Conservation (phyloP, 2,888 invertebrate genomes). For the Stenichneumon culpator region DNA sequence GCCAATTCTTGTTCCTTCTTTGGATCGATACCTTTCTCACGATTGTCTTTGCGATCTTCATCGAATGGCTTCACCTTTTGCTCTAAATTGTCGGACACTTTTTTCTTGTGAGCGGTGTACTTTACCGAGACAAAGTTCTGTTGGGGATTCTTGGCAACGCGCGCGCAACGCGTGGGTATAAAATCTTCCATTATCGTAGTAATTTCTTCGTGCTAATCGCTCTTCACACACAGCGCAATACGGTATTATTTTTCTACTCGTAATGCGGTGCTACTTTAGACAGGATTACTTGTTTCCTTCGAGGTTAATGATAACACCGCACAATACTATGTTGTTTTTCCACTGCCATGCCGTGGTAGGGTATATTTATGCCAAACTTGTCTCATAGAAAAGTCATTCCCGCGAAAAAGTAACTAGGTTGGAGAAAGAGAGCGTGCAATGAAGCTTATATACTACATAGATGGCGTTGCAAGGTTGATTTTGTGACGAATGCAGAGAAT, state of each 20-base stretch:
- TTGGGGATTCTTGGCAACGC: conserved; percentile 65
- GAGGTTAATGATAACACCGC: background rate
- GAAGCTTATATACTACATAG: no score
- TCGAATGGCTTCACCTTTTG: conserved; percentile 13
- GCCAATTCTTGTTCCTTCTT: conserved; percentile 87
- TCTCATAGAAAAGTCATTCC: no score
- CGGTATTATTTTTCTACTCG: background rate
- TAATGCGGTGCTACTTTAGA: background rate
- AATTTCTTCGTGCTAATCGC: background rate
- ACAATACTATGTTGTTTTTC: background rate
- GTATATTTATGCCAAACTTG: no score
- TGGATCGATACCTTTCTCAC: conserved; percentile 63
- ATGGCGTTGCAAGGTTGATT: no score
- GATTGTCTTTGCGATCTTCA: conserved; percentile 28
- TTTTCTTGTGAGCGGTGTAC: conserved; percentile 74
- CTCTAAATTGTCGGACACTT: conserved; percentile 39
- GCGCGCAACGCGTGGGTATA: conserved; percentile 76
- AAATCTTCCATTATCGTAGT: conserved; percentile 75
- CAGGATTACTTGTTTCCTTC: background rate
- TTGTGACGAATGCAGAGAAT: no score
- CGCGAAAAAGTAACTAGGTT: no score
- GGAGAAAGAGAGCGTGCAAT: no score
- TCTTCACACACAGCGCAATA: background rate
- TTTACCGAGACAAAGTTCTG: conserved; percentile 72
- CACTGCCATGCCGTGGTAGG: no score